Evolutionary conservation across 2,113 vertebrate species (phyloP).

Genomic region (Anser brachyrhynchus): DNA sequence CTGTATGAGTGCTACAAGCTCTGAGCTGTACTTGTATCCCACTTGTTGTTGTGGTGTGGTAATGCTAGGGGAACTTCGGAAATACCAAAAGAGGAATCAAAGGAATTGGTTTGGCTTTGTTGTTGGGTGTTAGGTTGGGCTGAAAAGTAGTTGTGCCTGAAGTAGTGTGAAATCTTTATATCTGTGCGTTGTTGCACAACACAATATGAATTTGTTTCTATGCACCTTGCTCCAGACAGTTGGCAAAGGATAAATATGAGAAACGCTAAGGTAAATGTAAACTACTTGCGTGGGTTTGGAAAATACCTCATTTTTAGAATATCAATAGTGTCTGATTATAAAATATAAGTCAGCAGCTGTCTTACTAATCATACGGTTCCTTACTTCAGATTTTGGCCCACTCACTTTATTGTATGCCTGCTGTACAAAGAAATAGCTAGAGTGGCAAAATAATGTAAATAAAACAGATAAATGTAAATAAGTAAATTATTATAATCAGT

Average conservation of each 20-base stretch:
- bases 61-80: not conserved
- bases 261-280: not conserved
- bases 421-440: not conserved
- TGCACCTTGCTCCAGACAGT: not conserved
- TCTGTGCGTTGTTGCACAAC: not conserved
- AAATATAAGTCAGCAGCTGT: not conserved
- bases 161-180: not conserved
- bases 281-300: not conserved
- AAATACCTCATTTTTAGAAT: not conserved
- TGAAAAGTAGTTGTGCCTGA: not conserved
- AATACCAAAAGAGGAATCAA: not conserved
- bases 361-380: not conserved
- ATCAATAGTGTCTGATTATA: not conserved
- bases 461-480: not conserved
- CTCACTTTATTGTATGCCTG: not conserved
- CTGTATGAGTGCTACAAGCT: rapidly evolving
- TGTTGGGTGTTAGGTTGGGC: not conserved
- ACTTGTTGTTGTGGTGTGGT: not conserved
- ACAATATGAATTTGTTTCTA: not conserved
- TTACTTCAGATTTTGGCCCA: not conserved
- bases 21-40: not conserved
- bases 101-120: not conserved
- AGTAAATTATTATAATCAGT: not conserved
- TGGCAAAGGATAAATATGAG: not conserved
- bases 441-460: not conserved